A percentile compares a stretch with the other conserved stretches of the same genome.
phyloP scores from a whole-genome alignment of 1,140 invertebrate genomes.

The Zaprionus africanus region DNA sequence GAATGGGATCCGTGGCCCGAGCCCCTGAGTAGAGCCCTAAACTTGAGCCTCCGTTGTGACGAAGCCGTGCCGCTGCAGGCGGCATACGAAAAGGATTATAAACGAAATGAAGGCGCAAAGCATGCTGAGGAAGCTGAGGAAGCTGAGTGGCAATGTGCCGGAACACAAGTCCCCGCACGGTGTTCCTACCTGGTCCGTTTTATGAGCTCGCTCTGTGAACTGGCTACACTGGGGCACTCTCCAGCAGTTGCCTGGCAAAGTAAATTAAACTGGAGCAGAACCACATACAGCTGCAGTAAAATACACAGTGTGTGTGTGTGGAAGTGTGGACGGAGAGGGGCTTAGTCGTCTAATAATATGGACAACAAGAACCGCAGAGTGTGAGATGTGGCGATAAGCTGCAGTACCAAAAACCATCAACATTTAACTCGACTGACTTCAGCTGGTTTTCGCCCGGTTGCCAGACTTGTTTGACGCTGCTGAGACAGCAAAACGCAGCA shows the following conservation, averaged over 20 bases:
- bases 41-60: conserved; percentile 53
- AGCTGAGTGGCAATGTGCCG: conserved; percentile 4
- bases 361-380: conserved; percentile 39
- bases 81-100: conserved; percentile 67
- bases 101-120: conserved; percentile 50
- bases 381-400: conserved; percentile 25
- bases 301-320: not conserved
- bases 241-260: conserved; percentile 3
- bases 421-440: conserved; percentile 56
- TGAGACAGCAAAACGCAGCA: conserved; percentile 44
- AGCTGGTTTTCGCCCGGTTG: conserved; percentile 16
- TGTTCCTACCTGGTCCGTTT: conserved; percentile 23
- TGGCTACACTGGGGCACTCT: not conserved
- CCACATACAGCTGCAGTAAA: conserved; percentile 11
- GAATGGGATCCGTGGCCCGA: not conserved
- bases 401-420: conserved; percentile 43
- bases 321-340: not conserved
- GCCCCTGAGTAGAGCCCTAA: conserved; percentile 43
- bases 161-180: conserved; percentile 6
- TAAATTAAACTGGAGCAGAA: conserved; percentile 32
- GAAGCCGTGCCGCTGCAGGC: conserved; percentile 7
- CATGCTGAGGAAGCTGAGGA: conserved; percentile 31
- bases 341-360: conserved; percentile 29
- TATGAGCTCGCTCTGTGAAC: conserved; percentile 32
- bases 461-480: conserved; percentile 24